Evolutionary conservation across 2,797 vertebrate species (phyloP).

Genomic region (Phalanger gymnotis): DNA sequence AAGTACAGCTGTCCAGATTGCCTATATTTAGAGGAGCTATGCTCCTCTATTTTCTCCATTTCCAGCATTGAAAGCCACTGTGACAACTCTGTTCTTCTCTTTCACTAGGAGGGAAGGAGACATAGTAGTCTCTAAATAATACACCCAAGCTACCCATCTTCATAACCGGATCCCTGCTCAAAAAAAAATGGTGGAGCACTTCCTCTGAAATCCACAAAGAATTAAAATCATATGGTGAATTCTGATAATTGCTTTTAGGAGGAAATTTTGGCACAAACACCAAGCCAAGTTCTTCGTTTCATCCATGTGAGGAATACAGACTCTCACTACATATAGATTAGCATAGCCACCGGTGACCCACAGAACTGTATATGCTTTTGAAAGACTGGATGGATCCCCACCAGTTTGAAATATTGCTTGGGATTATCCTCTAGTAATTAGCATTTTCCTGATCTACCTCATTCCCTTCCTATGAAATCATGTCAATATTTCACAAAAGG

Average conservation of each 20-base stretch:
- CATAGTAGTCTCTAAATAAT: slow-evolving; percentile 63
- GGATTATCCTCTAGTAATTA: slow-evolving; percentile 51
- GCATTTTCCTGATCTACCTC: slow-evolving; percentile 19
- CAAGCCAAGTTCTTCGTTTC: slow-evolving; percentile 40
- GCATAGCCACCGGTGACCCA: slow-evolving; percentile 16
- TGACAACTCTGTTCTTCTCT: slow-evolving; percentile 50
- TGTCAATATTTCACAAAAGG: slow-evolving; percentile 37
- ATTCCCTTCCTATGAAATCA: slow-evolving; percentile 66
- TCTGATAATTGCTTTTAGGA: slow-evolving; percentile 76
- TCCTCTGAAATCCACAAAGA: slow-evolving; percentile 70
- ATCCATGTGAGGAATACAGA: slow-evolving; percentile 37
- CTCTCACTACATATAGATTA: slow-evolving; percentile 65
- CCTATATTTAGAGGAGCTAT: slow-evolving; percentile 57
- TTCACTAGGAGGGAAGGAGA: slow-evolving; percentile 48
- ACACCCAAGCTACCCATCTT: slow-evolving; percentile 57
- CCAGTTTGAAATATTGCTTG: slow-evolving; percentile 55
- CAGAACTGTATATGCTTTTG: slow-evolving; percentile 24
- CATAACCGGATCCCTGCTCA: slow-evolving; percentile 54
- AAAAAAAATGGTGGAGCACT: slow-evolving; percentile 54
- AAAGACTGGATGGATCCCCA: slow-evolving; percentile 42
- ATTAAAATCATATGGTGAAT: slow-evolving; percentile 70
- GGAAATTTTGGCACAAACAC: slow-evolving; percentile 50
- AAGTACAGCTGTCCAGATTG: slow-evolving; percentile 60
- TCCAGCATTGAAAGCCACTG: slow-evolving; percentile 19
- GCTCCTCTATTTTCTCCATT: slow-evolving; percentile 69